A percentile compares a stretch with the other conserved stretches of the same genome.
Evolutionary conservation across 2,113 vertebrate species (phyloP).

Genomic region (Lophotis ruficrista): DNA sequence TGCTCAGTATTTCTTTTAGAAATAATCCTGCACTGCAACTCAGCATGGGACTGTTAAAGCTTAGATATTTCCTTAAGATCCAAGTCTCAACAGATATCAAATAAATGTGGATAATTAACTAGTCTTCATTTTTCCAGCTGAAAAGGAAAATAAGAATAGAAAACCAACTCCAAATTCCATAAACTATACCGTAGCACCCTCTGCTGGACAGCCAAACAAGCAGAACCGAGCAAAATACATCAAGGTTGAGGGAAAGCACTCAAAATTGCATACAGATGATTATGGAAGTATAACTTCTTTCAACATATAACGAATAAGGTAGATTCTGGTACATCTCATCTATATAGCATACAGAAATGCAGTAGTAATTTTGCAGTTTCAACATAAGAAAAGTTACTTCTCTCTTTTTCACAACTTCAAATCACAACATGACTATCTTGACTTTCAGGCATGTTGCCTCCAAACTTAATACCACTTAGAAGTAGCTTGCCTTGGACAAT

Average conservation of each 20-base stretch:
- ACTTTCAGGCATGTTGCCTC: neutral
- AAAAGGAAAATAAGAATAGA: neutral
- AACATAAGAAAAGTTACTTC: neutral
- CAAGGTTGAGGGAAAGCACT: neutral
- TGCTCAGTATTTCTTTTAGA: neutral
- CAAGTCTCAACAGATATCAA: neutral
- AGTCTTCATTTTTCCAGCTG: neutral
- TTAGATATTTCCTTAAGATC: neutral
- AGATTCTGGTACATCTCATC: neutral
- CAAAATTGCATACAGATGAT: fast-evolving
- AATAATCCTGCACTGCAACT: neutral
- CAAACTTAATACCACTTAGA: neutral
- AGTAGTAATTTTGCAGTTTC: neutral
- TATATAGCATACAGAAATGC: neutral
- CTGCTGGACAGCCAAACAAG: slow-evolving; percentile 32
- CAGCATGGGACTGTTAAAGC: neutral
- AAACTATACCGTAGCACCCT: slow-evolving; percentile 18
- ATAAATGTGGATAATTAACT: neutral
- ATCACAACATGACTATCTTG: neutral
- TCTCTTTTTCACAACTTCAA: neutral
- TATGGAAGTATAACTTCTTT: neutral
- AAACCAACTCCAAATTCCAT: neutral
- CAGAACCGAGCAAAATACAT: fast-evolving
- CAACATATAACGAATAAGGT: neutral
- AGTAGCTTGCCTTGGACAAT: neutral